A percentile compares a stretch with the other conserved stretches of the same genome.
Conservation (phyloP, 2,113 vertebrate genomes). For the Tonatia bakeri region DNA sequence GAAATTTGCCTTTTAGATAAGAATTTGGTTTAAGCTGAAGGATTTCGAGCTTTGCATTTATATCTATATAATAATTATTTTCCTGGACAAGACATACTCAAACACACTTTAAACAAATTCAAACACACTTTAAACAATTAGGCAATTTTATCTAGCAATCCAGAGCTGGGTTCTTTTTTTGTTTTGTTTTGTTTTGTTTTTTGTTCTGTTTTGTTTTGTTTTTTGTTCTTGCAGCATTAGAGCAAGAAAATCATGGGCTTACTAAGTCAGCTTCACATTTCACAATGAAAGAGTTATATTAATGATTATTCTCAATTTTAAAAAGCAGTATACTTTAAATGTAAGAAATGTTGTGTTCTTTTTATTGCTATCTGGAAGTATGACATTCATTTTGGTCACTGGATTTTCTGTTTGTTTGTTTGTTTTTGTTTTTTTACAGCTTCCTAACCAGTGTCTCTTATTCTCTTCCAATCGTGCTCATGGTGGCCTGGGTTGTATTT, state of each 20-base stretch:
- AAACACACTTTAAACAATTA: slow-evolving; percentile 6
- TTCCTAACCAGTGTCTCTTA: slow-evolving; percentile 94
- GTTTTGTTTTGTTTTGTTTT: too few species aligned
- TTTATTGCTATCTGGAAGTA: neutral
- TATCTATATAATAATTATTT: slow-evolving; percentile 40
- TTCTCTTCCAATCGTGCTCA: slow-evolving; percentile 92
- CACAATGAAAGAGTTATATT: neutral
- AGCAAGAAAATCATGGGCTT: neutral
- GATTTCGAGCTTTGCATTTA: slow-evolving; percentile 17
- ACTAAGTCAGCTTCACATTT: neutral
- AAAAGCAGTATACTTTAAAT: neutral
- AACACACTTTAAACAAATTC: neutral
- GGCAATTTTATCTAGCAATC: neutral
- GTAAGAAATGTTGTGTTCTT: neutral
- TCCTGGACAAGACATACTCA: neutral
- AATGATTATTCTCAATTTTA: neutral
- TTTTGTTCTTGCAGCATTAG: neutral
- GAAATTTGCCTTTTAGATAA: slow-evolving; percentile 22
- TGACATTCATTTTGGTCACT: neutral
- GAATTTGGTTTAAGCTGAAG: slow-evolving; percentile 19
- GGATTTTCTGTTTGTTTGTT: slow-evolving; percentile 30
- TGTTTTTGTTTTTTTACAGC: slow-evolving; percentile 80
- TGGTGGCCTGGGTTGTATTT: slow-evolving; percentile 96
- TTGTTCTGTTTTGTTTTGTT: neutral
- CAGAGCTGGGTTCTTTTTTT: neutral